Percentiles rank a stretch among this genome's conserved stretches.
Conservation (phyloP, 2,888 invertebrate species). For the Torymus tubicola region DNA sequence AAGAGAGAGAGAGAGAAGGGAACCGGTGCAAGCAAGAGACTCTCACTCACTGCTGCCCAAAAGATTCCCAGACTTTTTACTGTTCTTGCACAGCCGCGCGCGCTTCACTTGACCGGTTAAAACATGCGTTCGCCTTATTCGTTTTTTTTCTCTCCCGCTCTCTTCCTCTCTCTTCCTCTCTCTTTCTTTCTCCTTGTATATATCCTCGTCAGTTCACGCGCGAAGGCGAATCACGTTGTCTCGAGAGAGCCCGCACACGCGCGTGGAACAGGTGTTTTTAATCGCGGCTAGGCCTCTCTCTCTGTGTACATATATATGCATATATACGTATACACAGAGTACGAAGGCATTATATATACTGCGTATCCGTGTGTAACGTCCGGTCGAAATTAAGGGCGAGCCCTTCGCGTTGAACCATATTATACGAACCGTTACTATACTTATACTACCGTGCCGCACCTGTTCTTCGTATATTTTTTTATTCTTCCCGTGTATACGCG, state of each 20-base stretch:
- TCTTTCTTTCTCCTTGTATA: neutral
- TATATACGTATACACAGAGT: no score
- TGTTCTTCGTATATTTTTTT: no score
- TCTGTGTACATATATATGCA: neutral
- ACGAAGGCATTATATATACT: no score
- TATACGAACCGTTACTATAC: no score
- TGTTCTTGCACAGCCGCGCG: neutral
- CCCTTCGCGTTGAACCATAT: no score
- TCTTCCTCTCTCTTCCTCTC: constrained; percentile 3
- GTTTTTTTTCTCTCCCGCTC: neutral
- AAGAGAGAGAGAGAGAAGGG: neutral
- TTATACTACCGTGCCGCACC: no score
- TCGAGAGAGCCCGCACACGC: no score
- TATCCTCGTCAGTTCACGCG: no score
- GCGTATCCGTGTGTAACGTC: no score
- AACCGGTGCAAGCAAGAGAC: no score
- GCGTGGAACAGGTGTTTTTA: constrained; percentile 51
- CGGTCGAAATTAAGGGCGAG: no score
- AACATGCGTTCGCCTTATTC: constrained; percentile 26
- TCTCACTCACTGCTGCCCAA: neutral
- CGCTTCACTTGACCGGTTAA: constrained; percentile 38
- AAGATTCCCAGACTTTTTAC: constrained; percentile 46
- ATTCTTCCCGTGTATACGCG: no score
- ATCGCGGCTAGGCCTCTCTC: constrained; percentile 29
- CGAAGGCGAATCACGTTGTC: neutral